These are phyloP conservation scores for Neodon shergylaensis DNA, from an alignment of 2,113 vertebrate species.

Conservation along the genomic window DNA sequence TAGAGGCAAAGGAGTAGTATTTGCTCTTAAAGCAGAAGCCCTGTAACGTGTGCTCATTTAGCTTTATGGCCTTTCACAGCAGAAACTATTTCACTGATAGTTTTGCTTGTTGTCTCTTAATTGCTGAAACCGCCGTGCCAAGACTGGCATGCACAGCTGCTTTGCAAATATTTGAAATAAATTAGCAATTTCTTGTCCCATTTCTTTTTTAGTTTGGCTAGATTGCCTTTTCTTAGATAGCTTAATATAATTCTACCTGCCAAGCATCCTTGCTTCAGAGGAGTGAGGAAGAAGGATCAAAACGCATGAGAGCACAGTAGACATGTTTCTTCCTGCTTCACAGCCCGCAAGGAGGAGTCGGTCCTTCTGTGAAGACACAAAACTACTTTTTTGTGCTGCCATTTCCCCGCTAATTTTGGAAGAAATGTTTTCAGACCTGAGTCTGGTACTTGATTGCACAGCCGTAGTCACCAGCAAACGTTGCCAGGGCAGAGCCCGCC, in stretches of 20 bases:
- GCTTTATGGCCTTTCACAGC: not conserved
- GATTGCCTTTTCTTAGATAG: not conserved
- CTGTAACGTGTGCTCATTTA: not conserved
- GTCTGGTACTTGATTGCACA: not conserved
- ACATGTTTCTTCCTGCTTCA: not conserved
- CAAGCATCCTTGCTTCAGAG: not conserved
- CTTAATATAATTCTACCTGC: not conserved
- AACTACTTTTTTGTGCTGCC: not conserved
- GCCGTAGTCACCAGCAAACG: not conserved
- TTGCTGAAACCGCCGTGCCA: not conserved
- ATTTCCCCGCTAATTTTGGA: not conserved
- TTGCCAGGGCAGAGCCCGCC: not conserved
- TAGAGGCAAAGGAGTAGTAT: not conserved
- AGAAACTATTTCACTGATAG: not conserved
- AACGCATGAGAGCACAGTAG: not conserved
- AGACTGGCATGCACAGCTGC: not conserved
- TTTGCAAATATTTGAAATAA: slow-evolving; percentile 19
- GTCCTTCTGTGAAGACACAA: not conserved
- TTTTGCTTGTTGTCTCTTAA: not conserved
- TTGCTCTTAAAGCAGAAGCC: not conserved
- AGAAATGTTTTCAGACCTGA: not conserved
- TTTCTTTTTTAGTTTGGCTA: not conserved
- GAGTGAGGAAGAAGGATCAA: not conserved
- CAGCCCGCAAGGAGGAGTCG: not conserved
- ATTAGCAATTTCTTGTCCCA: not conserved